Conservation (phyloP, 2,888 invertebrate genomes). For the Cremastobaeus sp. region DNA sequence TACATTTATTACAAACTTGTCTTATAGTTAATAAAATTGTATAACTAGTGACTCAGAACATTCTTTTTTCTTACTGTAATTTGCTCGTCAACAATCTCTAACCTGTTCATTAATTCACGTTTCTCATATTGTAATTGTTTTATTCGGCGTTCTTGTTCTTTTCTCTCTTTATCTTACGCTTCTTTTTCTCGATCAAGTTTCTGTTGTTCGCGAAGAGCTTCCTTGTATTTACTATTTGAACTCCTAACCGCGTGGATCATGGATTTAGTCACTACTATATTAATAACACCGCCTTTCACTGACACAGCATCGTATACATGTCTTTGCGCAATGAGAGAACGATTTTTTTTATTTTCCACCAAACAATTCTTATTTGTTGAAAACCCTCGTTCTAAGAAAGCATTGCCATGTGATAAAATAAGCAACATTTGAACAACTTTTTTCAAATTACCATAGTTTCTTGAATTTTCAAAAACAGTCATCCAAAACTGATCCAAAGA, state of each 20-base stretch:
- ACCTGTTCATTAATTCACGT: slow-evolving; percentile 13
- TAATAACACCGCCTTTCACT: slow-evolving; percentile 2
- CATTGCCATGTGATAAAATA: slow-evolving; percentile 14
- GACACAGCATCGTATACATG: slow-evolving; percentile 16
- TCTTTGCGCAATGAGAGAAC: slow-evolving; percentile 7
- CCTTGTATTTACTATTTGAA: slow-evolving; percentile 13
- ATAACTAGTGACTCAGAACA: no score
- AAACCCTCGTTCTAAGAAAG: slow-evolving; percentile 20
- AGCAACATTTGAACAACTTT: slow-evolving; percentile 4
- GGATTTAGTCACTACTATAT: slow-evolving; percentile 4
- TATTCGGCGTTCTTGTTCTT: slow-evolving; percentile 6
- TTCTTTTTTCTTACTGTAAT: slow-evolving; percentile 1
- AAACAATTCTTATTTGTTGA: slow-evolving; percentile 17
- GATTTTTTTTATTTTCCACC: slow-evolving; percentile 9
- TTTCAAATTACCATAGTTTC: neutral
- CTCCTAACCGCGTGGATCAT: slow-evolving; percentile 8
- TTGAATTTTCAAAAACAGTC: slow-evolving; percentile 3
- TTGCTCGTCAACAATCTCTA: slow-evolving; percentile 9
- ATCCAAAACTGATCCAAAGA: slow-evolving; percentile 17
- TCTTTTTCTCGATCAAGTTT: slow-evolving; percentile 9
- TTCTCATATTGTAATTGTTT: slow-evolving; percentile 7
- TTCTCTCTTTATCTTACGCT: slow-evolving; percentile 1
- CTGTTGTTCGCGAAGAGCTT: slow-evolving; percentile 10
- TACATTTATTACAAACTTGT: no score
- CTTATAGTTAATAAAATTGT: no score